Evolutionary conservation across 2,888 invertebrate genomes (phyloP).

Genomic region (Pecten maximus): DNA sequence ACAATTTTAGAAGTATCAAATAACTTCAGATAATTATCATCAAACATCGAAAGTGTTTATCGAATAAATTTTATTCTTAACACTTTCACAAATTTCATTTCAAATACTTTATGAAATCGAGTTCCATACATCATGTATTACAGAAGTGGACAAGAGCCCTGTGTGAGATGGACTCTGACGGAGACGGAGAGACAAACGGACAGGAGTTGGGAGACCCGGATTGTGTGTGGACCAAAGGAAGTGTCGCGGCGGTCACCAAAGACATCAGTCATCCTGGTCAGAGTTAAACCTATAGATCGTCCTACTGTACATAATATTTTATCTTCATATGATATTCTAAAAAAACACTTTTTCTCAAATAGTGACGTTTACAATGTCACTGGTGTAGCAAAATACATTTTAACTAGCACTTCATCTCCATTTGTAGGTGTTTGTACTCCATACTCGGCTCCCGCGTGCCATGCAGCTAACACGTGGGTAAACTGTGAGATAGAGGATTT

Average conservation of each 20-base stretch:
- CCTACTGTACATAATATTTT: too few relatives aligned
- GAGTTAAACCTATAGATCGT: too few relatives aligned
- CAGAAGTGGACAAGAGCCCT: not conserved
- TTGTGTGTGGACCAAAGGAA: conserved; percentile 1
- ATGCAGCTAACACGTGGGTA: not conserved
- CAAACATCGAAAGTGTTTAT: too few relatives aligned
- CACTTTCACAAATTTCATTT: too few relatives aligned
- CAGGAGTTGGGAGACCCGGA: not conserved
- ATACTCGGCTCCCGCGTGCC: not conserved
- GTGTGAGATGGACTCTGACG: conserved; percentile 4
- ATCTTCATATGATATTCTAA: too few relatives aligned
- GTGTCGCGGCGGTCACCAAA: not conserved
- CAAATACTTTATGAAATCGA: too few relatives aligned
- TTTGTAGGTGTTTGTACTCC: not conserved
- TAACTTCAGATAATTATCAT: too few relatives aligned
- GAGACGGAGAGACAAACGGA: not conserved
- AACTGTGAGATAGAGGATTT: not conserved
- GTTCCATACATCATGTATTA: too few relatives aligned
- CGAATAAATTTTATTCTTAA: too few relatives aligned
- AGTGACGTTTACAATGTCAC: not conserved
- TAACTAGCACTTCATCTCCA: not conserved
- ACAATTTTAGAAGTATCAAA: too few relatives aligned
- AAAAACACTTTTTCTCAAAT: too few relatives aligned
- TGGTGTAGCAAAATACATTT: not conserved
- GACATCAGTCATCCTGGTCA: not conserved